Evolutionary conservation across 2,797 vertebrate species (phyloP), one percentile per base, ranked within the genome.

Genomic region (Gadopsis marmoratus): DNA sequence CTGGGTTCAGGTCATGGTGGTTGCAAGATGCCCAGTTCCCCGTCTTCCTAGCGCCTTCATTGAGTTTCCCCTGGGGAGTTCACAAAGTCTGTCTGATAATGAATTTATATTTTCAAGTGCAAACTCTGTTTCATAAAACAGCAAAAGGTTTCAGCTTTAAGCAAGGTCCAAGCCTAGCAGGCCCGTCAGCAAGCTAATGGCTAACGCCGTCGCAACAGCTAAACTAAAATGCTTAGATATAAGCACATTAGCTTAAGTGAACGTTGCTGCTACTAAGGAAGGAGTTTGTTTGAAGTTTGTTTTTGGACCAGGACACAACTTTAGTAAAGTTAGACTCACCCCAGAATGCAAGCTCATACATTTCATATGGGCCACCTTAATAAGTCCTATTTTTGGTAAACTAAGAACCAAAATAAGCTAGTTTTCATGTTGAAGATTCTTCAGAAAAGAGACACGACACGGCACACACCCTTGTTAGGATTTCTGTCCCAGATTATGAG

Each of bases 311-410:
- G 47, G 47, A 67, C 41, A 68, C 21, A 54, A 29, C 4, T 61
- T 12, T 4, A 64, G 31, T 62, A 56, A 62, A 61, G 35, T 73
- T 48, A 29, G 19, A 72, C 45, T 35, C 19, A 12, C 2, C 10
- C n/a, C 10, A 67, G 41, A 74, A 64, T 58, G 35, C 59, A 77
- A 61, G 47, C 60, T 73, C 37, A 54, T 51, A 11, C 12, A 61
- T 71, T 69, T 55, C 70, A 81, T 68, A 31, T 71, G 35, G 74
- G 29, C 23, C 67, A 83, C 54, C 41, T 35, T 81, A 71, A 23
- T 63, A 71, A 68, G 31, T 48, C 13, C 63, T 75, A n/a, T 65
- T 78, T 80, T 56, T 13, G 19, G 33, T 68, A 29, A 72, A 68
- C 10, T 39, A 47, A 31, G 35, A 54, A 39, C 29, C 19, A 47